Evolutionary conservation across 2,113 vertebrate species (phyloP).

Genomic region (Nyctereutes procyonoides): DNA sequence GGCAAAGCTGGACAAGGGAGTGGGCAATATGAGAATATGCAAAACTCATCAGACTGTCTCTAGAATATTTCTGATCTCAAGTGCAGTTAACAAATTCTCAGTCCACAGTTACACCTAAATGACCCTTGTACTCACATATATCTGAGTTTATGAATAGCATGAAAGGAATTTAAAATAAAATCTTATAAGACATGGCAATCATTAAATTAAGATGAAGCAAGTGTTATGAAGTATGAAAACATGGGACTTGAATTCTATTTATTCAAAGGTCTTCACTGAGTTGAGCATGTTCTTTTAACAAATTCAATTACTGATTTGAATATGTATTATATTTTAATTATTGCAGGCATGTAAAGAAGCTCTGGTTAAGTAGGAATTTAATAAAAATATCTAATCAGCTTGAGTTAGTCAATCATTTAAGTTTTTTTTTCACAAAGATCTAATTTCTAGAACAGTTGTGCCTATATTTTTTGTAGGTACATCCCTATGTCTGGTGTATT

Average conservation of each 20-base stretch:
- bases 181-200: background rate
- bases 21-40: background rate
- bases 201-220: constrained; percentile 41
- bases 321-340: constrained; percentile 51
- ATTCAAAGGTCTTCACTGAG: constrained; percentile 11
- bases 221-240: background rate
- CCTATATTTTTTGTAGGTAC: background rate
- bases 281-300: constrained; percentile 4
- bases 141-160: background rate
- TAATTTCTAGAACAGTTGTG: constrained; percentile 3
- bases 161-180: constrained; percentile 9
- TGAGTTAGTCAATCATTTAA: constrained; percentile 11
- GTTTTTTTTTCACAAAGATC: background rate
- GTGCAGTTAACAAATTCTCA: background rate
- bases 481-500: background rate
- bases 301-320: constrained; percentile 52
- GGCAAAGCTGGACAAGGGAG: background rate
- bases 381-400: background rate
- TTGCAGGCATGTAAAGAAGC: background rate
- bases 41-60: background rate
- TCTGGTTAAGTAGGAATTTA: background rate
- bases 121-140: background rate
- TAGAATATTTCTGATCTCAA: background rate
- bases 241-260: constrained; percentile 3
- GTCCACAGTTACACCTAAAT: background rate